Base-by-base conservation (phyloP, 2,797 vertebrate genomes). In the Acrocephalus scirpaceus region DNA sequence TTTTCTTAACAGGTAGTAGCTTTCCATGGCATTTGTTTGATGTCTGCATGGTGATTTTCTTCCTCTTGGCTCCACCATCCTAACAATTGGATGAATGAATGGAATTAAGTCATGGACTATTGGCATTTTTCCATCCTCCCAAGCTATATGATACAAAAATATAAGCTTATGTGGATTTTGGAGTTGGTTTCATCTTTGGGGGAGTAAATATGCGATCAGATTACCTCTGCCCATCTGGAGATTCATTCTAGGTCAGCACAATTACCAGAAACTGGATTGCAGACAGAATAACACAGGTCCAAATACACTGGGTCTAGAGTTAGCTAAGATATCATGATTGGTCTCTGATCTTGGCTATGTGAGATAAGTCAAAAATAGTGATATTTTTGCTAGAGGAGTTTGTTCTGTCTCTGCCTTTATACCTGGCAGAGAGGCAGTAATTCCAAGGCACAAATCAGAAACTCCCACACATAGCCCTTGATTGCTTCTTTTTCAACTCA, bases 371-470 rank as follows among this genome's bases (percentile, higher is more conserved):
- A 88, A 86, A 92, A 94, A 92, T 57, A 90, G 60, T 7, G 45
- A n/a, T 88, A 50, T 88, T 92, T 92, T 91, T 92, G 58, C 58
- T 90, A 12, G 88, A 92, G 86, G 92, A 84, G 67, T 93, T 96
- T 90, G 67, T 93, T 96, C 94, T 88, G 21, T 86, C 74, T 92
- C 70, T 96, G 87, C 45, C 87, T 94, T 88, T 88, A 58, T 88
- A 95, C 94, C 89, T 96, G 93, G 40, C 88, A 94, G 70, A 88
- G 72, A 93, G 83, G 93, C 90, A 86, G 76, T 86, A 92, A 92
- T 84, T 95, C 85, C 5, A 19, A 95, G 72, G 76, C 82, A 95
- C 78, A 96, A 95, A 86, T 93, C 72, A 76, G 77, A 42, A 91
- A 84, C 90, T 88, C 91, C 70, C 65, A 84, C 71, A 1, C 82